These are phyloP conservation scores for Stigmatopora argus DNA, from an alignment of 2,113 vertebrate genomes.

Conservation along the genomic window DNA sequence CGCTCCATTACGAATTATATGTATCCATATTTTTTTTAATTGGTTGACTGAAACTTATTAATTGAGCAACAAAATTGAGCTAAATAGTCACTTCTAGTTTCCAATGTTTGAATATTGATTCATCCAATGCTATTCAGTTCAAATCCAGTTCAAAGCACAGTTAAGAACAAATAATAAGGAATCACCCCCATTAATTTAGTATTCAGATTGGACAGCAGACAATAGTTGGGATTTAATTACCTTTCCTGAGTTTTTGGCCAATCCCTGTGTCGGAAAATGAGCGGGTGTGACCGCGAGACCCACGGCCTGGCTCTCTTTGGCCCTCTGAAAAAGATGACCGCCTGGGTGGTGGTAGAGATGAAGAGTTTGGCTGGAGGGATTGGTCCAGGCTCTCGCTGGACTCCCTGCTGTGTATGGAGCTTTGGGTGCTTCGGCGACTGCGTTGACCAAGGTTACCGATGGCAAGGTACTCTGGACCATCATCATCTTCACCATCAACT, in stretches of 20 bases:
- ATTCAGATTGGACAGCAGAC: background rate
- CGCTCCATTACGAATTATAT: too few relatives aligned
- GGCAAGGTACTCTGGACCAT: conserved; percentile 92
- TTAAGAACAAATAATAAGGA: background rate
- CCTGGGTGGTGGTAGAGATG: conserved; percentile 55
- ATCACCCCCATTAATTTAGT: background rate
- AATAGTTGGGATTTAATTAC: conserved; percentile 55
- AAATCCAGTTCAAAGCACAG: background rate
- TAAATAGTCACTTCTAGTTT: background rate
- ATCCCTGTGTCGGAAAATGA: conserved; percentile 89
- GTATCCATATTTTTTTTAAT: too few relatives aligned
- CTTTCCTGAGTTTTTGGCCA: conserved; percentile 74
- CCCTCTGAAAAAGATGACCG: conserved; percentile 90
- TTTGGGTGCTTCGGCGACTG: conserved; percentile 60
- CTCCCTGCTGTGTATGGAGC: conserved; percentile 55
- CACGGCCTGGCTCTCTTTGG: conserved; percentile 63
- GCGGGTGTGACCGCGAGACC: conserved; percentile 78
- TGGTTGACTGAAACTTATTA: too few relatives aligned
- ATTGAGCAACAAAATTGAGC: too few relatives aligned
- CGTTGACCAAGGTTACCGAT: conserved; percentile 85
- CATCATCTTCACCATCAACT: conserved; percentile 77
- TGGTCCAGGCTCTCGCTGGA: conserved; percentile 32
- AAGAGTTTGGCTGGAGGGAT: conserved; percentile 10
- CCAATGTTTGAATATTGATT: background rate
- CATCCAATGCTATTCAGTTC: background rate